A percentile compares a stretch with the other conserved stretches of the same genome.
Evolutionary conservation across 2,888 invertebrate genomes (phyloP).

Genomic region (Eupeodes luniger): DNA sequence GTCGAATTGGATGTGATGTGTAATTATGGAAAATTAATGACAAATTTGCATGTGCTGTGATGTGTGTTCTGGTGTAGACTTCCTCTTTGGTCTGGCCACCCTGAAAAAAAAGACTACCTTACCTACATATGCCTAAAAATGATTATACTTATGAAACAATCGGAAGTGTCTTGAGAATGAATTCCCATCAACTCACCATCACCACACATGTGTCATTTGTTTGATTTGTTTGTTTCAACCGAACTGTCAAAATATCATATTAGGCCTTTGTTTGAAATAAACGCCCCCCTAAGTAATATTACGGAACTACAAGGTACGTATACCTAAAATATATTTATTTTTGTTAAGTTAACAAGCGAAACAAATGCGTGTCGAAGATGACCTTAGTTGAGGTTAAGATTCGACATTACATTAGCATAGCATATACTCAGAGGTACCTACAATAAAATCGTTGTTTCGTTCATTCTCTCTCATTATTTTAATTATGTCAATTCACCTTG

Average conservation of each 20-base stretch:
- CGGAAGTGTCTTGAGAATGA: constrained; percentile 48
- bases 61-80: constrained; percentile 43
- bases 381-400: constrained; percentile 68
- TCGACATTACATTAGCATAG: constrained; percentile 39
- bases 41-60: constrained; percentile 43
- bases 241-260: constrained; percentile 7
- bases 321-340: background rate
- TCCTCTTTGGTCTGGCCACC: constrained; percentile 36
- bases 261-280: constrained; percentile 22
- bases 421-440: background rate
- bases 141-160: constrained; percentile 6
- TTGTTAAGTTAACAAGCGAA: constrained; percentile 60
- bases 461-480: constrained; percentile 35
- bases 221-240: background rate
- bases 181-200: background rate
- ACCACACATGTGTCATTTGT: background rate
- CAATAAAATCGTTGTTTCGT: background rate
- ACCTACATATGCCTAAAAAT: background rate
- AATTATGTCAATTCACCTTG: constrained; percentile 59
- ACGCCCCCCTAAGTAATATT: constrained; percentile 20
- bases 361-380: constrained; percentile 45
- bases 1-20: background rate
- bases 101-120: background rate
- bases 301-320: constrained; percentile 28
- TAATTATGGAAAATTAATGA: constrained; percentile 44